phyloP scores from a whole-genome alignment of 1,140 invertebrate species.

The Gryon sp. region DNA sequence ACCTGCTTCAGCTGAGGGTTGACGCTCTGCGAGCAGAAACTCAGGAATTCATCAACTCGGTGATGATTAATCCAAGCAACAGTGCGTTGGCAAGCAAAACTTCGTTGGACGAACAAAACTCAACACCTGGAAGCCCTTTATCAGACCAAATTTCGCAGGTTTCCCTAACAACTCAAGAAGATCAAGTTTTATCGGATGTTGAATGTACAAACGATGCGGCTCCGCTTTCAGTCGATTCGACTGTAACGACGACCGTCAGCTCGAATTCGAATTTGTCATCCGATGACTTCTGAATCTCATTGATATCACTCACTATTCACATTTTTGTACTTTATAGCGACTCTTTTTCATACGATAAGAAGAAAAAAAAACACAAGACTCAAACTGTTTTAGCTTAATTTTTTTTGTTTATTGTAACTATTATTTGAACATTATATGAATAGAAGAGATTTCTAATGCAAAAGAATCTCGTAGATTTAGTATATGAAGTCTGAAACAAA shows the following conservation, averaged over 20 bases:
- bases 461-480: no score
- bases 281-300: not conserved
- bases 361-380: conserved; percentile 1
- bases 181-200: not conserved
- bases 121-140: not conserved
- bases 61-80: conserved; percentile 74
- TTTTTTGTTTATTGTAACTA: no score
- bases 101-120: not conserved
- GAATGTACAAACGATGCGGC: conserved; percentile 14
- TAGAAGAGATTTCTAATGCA: no score
- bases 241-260: no score
- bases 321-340: conserved; percentile 1
- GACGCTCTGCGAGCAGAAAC: conserved; percentile 77
- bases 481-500: no score
- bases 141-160: conserved; percentile 6
- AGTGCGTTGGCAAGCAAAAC: conserved; percentile 28
- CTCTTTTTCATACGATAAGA: no score
- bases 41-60: conserved; percentile 75
- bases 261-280: not conserved
- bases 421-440: no score
- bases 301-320: no score
- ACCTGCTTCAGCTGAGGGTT: conserved; percentile 76
- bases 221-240: conserved; percentile 3
- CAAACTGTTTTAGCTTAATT: no score
- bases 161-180: conserved; percentile 14